These are phyloP conservation scores for Drosophila quadrilineata DNA, from an alignment of 1,140 invertebrate species.

Conservation along the genomic window DNA sequence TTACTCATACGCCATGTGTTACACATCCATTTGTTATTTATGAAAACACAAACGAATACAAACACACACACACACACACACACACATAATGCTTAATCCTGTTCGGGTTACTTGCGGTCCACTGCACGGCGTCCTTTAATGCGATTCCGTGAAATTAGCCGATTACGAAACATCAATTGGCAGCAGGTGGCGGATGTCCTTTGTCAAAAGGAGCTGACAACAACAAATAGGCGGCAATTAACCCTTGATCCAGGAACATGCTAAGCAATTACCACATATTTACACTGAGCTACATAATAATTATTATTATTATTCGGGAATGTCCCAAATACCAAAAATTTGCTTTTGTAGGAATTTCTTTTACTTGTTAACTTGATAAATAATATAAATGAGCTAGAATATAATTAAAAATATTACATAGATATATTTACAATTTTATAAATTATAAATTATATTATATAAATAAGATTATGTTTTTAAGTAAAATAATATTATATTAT, in stretches of 20 bases:
- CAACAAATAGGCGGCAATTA: constrained; percentile 32
- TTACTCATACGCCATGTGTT: constrained; percentile 52
- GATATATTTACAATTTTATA: too few species aligned
- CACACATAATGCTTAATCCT: too few species aligned
- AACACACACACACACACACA: too few species aligned
- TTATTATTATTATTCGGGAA: neutral
- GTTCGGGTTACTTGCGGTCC: neutral
- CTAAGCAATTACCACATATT: constrained; percentile 17
- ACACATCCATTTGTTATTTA: constrained; percentile 60
- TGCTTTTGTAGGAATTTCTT: too few species aligned
- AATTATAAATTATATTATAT: too few species aligned
- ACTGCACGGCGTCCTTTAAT: neutral
- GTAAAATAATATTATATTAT: too few species aligned
- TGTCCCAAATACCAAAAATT: too few species aligned
- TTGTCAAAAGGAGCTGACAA: constrained; percentile 3
- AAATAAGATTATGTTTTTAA: too few species aligned
- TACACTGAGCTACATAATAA: constrained; percentile 40
- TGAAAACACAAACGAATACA: constrained; percentile 24
- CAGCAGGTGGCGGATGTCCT: neutral
- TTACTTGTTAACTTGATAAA: too few species aligned
- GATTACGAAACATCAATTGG: constrained; percentile 28
- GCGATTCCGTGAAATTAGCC: constrained; percentile 1
- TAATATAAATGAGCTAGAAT: too few species aligned
- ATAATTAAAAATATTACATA: too few species aligned
- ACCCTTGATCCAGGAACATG: constrained; percentile 34